Evolutionary conservation across 1,140 invertebrate species (phyloP), one percentile per base, ranked within the genome.

Genomic region (Bilobella aurantiaca): DNA sequence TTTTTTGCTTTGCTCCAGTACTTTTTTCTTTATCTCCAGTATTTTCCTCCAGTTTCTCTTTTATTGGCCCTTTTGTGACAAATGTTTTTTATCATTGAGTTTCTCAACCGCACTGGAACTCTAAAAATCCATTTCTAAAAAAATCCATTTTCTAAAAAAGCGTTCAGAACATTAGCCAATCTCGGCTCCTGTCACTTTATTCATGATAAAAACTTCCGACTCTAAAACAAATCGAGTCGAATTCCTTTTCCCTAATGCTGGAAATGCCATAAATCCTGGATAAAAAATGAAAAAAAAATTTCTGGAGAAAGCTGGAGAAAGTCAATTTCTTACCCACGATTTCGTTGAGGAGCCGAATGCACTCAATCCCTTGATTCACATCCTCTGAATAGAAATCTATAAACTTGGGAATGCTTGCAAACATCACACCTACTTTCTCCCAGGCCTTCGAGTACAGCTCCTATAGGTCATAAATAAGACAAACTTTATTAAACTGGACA

Each of bases 341-440:
- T 82, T 99, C 96, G 80, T 99, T 99, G 23, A 99, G 82, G 32
- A 99, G 83, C 64, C 95, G 82, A 75, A 99, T 96, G 79, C 95
- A 98, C 76, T 98, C 96, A 75, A 98, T 87, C 47, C 96, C 96
- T 76, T 94, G 92, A 77, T 93, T 94, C 53, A 95, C 89, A 77
- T 95, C 93, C 79, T 98, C 94, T 1, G 93, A 96, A 82, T 98
- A 98, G 78, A 98, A 98, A 76, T 97, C 93, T 34, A 93, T 94
- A 77, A 98, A 98, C 80, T 98, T 98, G 1, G 96, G 93, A 67
- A 98, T 96, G 46, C 92, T 95, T 8, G 94, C 96, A 78, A 98
- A 98, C 85, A 98, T 89, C 0, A 98, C 94, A 1, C 92, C 94
- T 30, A 96, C 93, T 76, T 91, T 88, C 67, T 90, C 86, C 60